A percentile compares a stretch with the other conserved stretches of the same genome.
Conservation (phyloP, 1,140 invertebrate genomes). For the Drosophila oshimai region DNA sequence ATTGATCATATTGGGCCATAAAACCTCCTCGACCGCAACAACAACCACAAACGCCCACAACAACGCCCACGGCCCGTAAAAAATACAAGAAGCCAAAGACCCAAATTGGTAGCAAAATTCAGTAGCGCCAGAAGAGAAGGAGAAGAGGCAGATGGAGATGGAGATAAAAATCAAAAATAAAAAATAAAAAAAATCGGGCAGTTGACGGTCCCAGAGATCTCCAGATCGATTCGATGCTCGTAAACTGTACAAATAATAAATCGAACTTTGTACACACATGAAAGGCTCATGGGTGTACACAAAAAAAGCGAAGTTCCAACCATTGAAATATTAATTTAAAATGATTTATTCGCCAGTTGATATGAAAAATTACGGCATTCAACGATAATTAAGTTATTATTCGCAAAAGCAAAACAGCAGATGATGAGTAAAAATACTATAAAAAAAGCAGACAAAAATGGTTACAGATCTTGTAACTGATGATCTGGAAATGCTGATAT, state of each 20-base stretch:
- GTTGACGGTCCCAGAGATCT: slow-evolving; percentile 3
- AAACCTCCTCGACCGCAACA: not conserved
- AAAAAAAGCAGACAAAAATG: too few species aligned
- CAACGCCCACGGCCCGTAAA: slow-evolving; percentile 4
- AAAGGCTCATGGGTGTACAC: too few species aligned
- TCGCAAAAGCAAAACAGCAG: too few species aligned
- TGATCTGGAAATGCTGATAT: too few species aligned
- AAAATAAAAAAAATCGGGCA: not conserved
- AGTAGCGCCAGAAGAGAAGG: not conserved
- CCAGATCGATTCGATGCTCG: not conserved
- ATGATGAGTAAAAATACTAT: too few species aligned
- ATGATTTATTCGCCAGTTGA: too few species aligned
- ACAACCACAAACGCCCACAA: slow-evolving; percentile 15
- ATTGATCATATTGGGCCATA: not conserved
- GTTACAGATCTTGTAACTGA: too few species aligned
- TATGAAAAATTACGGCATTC: too few species aligned
- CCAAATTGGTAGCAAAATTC: not conserved
- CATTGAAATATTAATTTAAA: too few species aligned
- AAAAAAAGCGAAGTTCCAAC: too few species aligned
- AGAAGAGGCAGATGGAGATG: not conserved
- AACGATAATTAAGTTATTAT: too few species aligned
- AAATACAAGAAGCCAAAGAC: slow-evolving; percentile 3
- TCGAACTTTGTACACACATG: not conserved
- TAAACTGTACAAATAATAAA: slow-evolving; percentile 21
- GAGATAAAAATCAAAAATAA: too few species aligned